phyloP scores from a whole-genome alignment of 2,113 vertebrate genomes.

The Ahaetulla prasina region DNA sequence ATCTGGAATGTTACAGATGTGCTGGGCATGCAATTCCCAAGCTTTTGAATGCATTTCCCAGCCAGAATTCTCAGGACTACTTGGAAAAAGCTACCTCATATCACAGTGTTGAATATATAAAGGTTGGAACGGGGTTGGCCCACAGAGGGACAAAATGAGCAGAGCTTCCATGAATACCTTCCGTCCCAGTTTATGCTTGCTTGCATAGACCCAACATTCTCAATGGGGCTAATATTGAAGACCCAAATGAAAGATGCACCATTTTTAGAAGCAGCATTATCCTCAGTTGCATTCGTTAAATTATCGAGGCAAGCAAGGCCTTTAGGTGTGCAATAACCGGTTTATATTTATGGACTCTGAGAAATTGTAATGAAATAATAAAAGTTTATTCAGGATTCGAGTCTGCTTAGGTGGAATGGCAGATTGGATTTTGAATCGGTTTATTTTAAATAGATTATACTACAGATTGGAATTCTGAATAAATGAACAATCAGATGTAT shows the following conservation, averaged over 20 bases:
- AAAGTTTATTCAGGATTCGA: neutral
- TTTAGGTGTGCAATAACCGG: neutral
- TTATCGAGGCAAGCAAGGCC: neutral
- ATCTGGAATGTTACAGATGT: too few relatives aligned
- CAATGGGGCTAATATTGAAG: too few relatives aligned
- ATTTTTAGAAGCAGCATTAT: neutral
- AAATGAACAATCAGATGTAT: neutral
- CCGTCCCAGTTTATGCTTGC: too few relatives aligned
- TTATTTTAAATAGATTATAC: neutral
- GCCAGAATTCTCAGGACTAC: too few relatives aligned
- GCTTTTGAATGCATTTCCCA: too few relatives aligned
- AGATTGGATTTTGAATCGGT: neutral
- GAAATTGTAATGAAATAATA: neutral
- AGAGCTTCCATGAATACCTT: too few relatives aligned
- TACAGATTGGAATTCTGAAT: neutral
- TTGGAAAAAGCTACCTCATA: too few relatives aligned
- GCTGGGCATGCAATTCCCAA: too few relatives aligned
- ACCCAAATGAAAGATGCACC: neutral
- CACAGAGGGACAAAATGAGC: too few relatives aligned
- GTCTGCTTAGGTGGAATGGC: neutral
- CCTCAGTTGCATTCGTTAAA: neutral
- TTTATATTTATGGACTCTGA: neutral
- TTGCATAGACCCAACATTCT: too few relatives aligned
- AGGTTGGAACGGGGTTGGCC: too few relatives aligned
- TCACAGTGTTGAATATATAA: too few relatives aligned